Conservation (phyloP, 2,113 vertebrate species). For the Gnathonemus echidnorhynchus region DNA sequence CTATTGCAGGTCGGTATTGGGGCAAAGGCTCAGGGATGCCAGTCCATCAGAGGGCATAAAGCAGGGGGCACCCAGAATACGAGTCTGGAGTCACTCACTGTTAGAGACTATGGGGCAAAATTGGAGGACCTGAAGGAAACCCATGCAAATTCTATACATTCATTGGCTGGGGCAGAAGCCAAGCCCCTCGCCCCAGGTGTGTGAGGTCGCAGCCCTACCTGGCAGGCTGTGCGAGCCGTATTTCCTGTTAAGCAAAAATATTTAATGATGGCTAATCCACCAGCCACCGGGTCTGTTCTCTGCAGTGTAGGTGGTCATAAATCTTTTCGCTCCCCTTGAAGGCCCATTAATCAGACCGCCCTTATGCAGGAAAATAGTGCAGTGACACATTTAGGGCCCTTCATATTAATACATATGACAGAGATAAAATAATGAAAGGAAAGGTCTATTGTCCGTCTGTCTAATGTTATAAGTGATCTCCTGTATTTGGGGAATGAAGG, state of each 20-base stretch:
- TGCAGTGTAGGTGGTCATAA: neutral
- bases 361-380: neutral
- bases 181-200: neutral
- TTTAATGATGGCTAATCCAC: neutral
- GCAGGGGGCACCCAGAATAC: neutral
- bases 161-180: neutral
- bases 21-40: neutral
- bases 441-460: neutral
- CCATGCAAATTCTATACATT: neutral
- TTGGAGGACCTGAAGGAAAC: neutral
- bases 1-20: neutral
- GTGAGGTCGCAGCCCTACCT: neutral
- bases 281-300: neutral
- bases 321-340: neutral
- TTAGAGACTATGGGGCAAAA: neutral
- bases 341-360: neutral
- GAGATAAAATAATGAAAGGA: slow-evolving; percentile 2
- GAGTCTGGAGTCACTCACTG: neutral
- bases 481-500: neutral
- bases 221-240: neutral
- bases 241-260: neutral
- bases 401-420: slow-evolving; percentile 5
- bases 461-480: neutral
- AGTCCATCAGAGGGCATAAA: neutral
- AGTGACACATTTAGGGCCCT: slow-evolving; percentile 1